Evolutionary conservation across 2,113 vertebrate species (phyloP), one percentile per base, ranked within the genome.

Genomic region (Echinops telfairi): DNA sequence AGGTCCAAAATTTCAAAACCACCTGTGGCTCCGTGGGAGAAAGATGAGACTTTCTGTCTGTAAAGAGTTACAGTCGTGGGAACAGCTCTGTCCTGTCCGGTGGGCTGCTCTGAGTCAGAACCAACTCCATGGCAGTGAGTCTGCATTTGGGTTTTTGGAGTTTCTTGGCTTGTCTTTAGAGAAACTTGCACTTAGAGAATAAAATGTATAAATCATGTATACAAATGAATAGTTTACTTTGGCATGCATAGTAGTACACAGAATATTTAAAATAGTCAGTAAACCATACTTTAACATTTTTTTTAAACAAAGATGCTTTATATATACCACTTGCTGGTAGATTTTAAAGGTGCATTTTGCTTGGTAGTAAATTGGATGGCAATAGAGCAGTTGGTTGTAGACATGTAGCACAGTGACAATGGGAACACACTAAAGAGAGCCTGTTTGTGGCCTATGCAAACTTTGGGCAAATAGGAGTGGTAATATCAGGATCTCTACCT

Each of bases 221-320:
- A 4, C 89, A 90, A 82, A 80, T 83, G 77, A 88, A 10, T 43
- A 22, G 27, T 43, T 93, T 43, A 22, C 22, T 43, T 93, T 3
- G 27, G 9, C 92, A 95, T 89, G 57, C 75, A 33, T 66, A 19
- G 81, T 7, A 85, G 62, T 15, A 66, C 5, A 90, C 36, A 82
- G 38, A 80, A 2, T 85, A 91, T 95, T 92, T 79, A 88, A 91
- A 90, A 79, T 93, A 91, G 0, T 86, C 73, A 83, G 0, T 86
- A 78, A 83, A 89, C 66, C 27, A 38, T 93, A 5, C 75, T 92
- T 94, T 88, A 88, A 10, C 19, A 40, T 91, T 3, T 58, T 58
- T 43, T 88, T 83, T 92, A 84, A 92, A 94, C 77, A 94, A 77
- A 84, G 60, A 4, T 87, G 16, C 40, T 92, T 88, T 84, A 12